Evolutionary conservation across 2,797 vertebrate genomes (phyloP).

Genomic region (Moxostoma hubbsi): DNA sequence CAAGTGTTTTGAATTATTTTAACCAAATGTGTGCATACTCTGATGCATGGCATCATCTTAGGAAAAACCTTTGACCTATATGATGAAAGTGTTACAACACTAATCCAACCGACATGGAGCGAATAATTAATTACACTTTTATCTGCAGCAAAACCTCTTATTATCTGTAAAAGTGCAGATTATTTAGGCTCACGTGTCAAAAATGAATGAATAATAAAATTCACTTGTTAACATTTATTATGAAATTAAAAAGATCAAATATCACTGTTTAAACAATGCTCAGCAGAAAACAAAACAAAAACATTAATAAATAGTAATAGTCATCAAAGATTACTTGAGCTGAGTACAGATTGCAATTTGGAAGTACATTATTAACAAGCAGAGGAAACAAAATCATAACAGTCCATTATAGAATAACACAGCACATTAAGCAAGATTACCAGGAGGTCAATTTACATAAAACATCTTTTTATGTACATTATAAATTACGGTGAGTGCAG

Average conservation of each 20-base stretch:
- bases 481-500: constrained; percentile 69
- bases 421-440: constrained; percentile 86
- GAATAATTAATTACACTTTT: constrained; percentile 15
- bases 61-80: constrained; percentile 10
- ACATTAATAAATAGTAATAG: constrained; percentile 65
- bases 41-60: not conserved
- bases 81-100: constrained; percentile 14
- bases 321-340: constrained; percentile 69
- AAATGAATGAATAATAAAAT: constrained; percentile 52
- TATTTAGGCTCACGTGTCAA: constrained; percentile 1
- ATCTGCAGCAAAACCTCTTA: constrained; percentile 6
- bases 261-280: constrained; percentile 78
- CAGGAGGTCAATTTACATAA: constrained; percentile 83
- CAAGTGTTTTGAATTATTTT: too few relatives aligned
- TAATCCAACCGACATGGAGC: not conserved
- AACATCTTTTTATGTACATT: constrained; percentile 81
- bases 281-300: constrained; percentile 67
- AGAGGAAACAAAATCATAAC: constrained; percentile 66
- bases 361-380: constrained; percentile 70
- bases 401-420: constrained; percentile 80
- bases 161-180: not conserved
- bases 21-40: not conserved
- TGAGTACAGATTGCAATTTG: constrained; percentile 74
- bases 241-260: constrained; percentile 82
- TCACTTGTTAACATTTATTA: constrained; percentile 86